phyloP scores from a whole-genome alignment of 2,797 vertebrate genomes.

The Cynopterus sphinx region DNA sequence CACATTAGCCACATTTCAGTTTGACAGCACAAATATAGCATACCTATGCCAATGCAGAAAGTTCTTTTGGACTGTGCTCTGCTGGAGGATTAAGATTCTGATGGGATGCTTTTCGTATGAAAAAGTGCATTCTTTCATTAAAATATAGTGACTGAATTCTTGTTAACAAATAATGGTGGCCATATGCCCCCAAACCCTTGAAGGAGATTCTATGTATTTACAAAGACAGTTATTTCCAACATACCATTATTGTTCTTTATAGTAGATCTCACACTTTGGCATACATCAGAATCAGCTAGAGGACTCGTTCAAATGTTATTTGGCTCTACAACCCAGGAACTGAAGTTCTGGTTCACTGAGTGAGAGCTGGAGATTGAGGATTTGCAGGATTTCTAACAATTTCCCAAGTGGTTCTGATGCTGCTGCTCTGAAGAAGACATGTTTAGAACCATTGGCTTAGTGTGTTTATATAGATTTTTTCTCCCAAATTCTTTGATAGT shows the following conservation, averaged over 20 bases:
- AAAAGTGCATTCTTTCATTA: not conserved
- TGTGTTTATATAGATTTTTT: not conserved
- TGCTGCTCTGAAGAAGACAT: not conserved
- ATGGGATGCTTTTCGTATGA: not conserved
- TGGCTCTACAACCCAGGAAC: not conserved
- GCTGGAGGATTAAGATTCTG: not conserved
- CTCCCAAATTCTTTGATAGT: not conserved
- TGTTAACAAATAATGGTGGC: not conserved
- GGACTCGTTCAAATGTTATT: not conserved
- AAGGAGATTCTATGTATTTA: not conserved
- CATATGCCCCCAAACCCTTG: not conserved
- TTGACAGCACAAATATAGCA: not conserved
- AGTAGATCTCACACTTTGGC: not conserved
- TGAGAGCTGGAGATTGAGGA: not conserved
- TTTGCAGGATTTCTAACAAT: conserved; percentile 26
- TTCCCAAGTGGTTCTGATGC: not conserved
- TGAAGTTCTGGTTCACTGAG: not conserved
- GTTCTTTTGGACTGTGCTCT: not conserved
- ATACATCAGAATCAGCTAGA: not conserved
- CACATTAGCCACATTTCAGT: not conserved
- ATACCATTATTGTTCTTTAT: not conserved
- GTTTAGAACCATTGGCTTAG: not conserved
- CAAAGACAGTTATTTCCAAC: not conserved
- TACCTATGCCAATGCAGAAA: not conserved
- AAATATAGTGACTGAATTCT: not conserved